Base-by-base conservation (phyloP, 2,888 invertebrate genomes). In the Sarcophaga variegata region DNA sequence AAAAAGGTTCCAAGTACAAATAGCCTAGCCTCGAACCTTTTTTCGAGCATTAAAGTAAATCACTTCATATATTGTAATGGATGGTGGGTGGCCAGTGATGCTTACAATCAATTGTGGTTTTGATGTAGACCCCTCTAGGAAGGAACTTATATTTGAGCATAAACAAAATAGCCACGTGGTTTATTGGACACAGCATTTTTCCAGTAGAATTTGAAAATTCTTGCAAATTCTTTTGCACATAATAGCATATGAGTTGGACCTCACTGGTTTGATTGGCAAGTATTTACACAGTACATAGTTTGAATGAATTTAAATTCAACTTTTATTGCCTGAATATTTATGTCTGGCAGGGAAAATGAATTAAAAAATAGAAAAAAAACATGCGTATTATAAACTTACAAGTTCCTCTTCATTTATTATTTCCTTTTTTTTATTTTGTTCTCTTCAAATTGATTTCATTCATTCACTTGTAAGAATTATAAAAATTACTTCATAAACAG, bases 401-500 rank as follows among this genome's bases (percentile, higher is more conserved):
- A 45, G 59, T 67, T 67, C 27, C 17, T 67, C 22, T 59, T 59
- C 14, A 37, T 59, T 78, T 60, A 12, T 17, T 37, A 37, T 37
- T 37, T 37, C 37, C 37, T 10, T 37, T 10, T 54, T 14, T 54
- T 14, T 0, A 59, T 59, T 2, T 14, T 54, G 10, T 3, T 14
- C 54, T 12, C 54, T 12, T 54, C 17, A 12, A 54, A 54, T 54
- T 54, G 14, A 54, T 54, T 54, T 54, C 54, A 12, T 14, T 59
- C 10, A 37, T 37, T 71, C 11, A 45, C 12, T 37, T 60, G 59
- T 37, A 60, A 6, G 59, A 74, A 60, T 74, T n/a, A 17, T 25
- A 74, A 63, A 79, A 79, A 75, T 62, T 71, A 67, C 64, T 79
- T 74, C 54, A 79, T 70, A 79, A 75, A 79, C 64, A 74, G 3